Conservation (phyloP, 1,140 invertebrate genomes). For the Akabosia matsudoensis region DNA sequence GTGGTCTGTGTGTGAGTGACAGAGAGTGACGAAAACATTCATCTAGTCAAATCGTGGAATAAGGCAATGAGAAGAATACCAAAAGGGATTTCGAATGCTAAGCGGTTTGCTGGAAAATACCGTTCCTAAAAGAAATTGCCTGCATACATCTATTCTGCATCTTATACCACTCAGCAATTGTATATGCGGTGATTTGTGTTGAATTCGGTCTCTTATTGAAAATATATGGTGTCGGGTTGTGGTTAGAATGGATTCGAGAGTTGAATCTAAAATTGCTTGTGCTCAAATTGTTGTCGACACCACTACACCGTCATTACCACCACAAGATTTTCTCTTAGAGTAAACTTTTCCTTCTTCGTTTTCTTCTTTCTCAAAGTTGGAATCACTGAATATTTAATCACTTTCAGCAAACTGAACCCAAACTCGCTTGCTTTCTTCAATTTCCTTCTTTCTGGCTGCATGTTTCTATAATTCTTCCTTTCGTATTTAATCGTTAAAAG, state of each 20-base stretch:
- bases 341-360: not conserved
- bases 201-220: not conserved
- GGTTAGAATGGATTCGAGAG: not conserved
- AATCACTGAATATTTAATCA: constrained; percentile 16
- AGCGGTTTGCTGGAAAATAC: too few species aligned
- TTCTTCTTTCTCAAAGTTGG: not conserved
- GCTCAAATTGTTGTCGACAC: not conserved
- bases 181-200: not conserved
- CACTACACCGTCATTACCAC: too few species aligned
- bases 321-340: not conserved
- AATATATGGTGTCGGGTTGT: too few species aligned
- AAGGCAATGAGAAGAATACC: too few species aligned
- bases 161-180: too few species aligned
- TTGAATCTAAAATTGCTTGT: not conserved
- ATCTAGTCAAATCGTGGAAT: too few species aligned
- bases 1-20: too few species aligned
- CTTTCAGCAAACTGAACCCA: not conserved
- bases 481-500: too few species aligned
- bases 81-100: too few species aligned
- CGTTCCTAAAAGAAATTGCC: too few species aligned
- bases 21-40: not conserved
- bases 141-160: too few species aligned
- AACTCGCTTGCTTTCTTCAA: not conserved
- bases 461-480: too few species aligned
- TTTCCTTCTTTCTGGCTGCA: not conserved